Conservation (phyloP, 2,113 vertebrate species). For the Oncorhynchus keta region DNA sequence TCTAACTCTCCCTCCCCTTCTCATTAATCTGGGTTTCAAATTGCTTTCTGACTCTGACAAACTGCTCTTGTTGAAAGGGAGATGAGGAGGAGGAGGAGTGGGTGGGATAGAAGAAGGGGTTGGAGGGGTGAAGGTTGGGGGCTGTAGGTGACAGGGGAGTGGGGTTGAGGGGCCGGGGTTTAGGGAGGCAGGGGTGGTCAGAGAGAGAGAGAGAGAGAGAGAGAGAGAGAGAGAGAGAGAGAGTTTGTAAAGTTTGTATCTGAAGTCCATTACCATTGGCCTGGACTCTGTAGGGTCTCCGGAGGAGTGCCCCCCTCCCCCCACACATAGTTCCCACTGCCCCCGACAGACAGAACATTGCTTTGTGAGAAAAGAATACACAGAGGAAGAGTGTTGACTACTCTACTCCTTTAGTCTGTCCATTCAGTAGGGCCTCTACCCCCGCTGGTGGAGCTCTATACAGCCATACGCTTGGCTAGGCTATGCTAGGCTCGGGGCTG, state of each 20-base stretch:
- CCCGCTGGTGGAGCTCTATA: not conserved
- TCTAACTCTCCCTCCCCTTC: slow-evolving; percentile 49
- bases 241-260: slow-evolving; percentile 35
- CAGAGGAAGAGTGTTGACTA: slow-evolving; percentile 48
- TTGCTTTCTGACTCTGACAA: slow-evolving; percentile 83
- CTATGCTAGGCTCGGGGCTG: not conserved
- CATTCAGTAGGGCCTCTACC: slow-evolving; percentile 38
- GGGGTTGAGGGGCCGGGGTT: not conserved
- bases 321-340: slow-evolving; percentile 34
- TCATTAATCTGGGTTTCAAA: slow-evolving; percentile 85
- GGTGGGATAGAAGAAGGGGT: slow-evolving; percentile 11
- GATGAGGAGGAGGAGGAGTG: slow-evolving; percentile 48
- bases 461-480: not conserved
- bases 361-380: slow-evolving; percentile 39
- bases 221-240: not conserved
- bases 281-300: slow-evolving; percentile 51
- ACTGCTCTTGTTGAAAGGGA: slow-evolving; percentile 82
- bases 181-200: slow-evolving; percentile 5
- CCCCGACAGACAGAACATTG: slow-evolving; percentile 53
- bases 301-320: slow-evolving; percentile 34
- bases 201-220: not conserved
- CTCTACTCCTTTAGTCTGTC: slow-evolving; percentile 38
- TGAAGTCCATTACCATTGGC: slow-evolving; percentile 58
- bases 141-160: not conserved
- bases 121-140: slow-evolving; percentile 26